Conservation (phyloP, 2,113 vertebrate species). For the Strigops habroptila region DNA sequence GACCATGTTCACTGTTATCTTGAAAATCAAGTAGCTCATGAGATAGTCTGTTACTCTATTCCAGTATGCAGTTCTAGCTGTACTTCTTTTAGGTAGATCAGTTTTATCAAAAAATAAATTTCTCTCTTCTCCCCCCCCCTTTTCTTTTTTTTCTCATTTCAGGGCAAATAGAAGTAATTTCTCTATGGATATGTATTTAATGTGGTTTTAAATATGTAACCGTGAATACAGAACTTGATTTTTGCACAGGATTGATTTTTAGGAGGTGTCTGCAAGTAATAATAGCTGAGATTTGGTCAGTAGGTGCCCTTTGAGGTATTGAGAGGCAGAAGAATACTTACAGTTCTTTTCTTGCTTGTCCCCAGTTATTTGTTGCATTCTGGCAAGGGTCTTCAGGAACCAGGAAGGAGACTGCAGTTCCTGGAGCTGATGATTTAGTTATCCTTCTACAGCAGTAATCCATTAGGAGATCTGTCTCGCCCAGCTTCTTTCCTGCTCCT, state of each 20-base stretch:
- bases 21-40: background rate
- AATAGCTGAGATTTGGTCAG: background rate
- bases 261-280: background rate
- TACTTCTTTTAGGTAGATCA: background rate
- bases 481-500: background rate
- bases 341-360: background rate
- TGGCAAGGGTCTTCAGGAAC: background rate
- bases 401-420: background rate
- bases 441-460: background rate
- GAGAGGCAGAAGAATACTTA: background rate
- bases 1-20: background rate
- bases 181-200: background rate
- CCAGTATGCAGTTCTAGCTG: background rate
- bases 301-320: background rate
- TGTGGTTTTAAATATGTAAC: background rate
- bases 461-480: background rate
- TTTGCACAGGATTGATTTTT: background rate
- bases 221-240: background rate
- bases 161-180: background rate
- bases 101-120: background rate
- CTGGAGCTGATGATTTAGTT: background rate
- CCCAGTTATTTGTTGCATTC: background rate
- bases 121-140: rapidly evolving
- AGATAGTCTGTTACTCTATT: background rate
- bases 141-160: background rate